Conservation (phyloP, 2,797 vertebrate genomes). For the Lithobates pipiens region DNA sequence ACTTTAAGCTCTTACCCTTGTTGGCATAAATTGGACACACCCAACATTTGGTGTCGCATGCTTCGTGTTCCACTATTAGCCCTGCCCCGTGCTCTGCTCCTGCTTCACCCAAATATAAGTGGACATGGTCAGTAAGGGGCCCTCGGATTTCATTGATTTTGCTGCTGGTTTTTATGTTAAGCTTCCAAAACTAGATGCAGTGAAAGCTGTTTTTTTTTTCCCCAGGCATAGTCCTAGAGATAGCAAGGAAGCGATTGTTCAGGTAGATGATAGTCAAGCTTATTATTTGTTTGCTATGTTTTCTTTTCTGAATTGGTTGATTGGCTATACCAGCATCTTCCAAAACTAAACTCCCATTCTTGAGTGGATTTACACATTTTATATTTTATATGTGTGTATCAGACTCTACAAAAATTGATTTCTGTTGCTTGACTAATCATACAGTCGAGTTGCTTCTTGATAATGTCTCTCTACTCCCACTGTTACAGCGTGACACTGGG, state of each 20-base stretch:
- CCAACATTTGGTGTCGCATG: no score
- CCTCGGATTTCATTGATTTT: neutral
- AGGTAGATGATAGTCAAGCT: neutral
- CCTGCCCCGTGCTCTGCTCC: no score
- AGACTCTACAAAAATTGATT: neutral
- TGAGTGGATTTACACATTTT: neutral
- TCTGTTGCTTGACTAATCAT: neutral
- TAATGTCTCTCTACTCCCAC: neutral
- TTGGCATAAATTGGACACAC: no score
- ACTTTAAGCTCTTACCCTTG: no score
- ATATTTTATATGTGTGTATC: neutral
- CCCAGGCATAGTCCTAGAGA: neutral
- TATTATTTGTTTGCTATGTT: neutral
- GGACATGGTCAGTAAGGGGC: no score
- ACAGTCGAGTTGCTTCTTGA: neutral
- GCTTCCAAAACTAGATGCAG: neutral
- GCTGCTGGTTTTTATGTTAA: neutral
- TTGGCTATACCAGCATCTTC: neutral
- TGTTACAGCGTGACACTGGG: neutral
- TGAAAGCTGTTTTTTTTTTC: neutral
- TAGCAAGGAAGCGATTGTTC: neutral
- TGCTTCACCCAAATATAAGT: no score
- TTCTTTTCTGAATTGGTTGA: neutral
- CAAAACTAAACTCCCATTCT: neutral
- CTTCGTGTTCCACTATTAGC: no score